Base-by-base conservation (phyloP, 2,113 vertebrate genomes). In the Oncorhynchus keta region DNA sequence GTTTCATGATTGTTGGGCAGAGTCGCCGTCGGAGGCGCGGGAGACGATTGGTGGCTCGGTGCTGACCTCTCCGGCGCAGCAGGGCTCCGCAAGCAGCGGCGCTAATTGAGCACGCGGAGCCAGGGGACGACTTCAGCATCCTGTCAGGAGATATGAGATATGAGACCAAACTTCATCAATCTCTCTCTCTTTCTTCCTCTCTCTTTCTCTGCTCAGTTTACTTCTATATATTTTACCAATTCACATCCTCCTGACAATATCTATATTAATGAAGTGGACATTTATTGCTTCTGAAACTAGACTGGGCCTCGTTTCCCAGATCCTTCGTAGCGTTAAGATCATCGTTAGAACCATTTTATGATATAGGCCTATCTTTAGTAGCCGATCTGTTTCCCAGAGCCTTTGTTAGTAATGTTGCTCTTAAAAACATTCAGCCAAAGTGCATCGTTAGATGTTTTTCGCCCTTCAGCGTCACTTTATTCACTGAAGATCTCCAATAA, bases 21-120 rank as follows among this genome's bases (percentile, higher is more conserved):
- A 84, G 86, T 77, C 87, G 85, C 92, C 77, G 88, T 90, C 83
- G 90, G 90, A 86, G 92, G 87, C 82, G 83, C 83, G 81, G 85
- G 78, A 84, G 84, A 77, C 78, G 81, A 73, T 85, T 80, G 85
- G 81, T 57, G 83, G 77, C 79, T 77, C 48, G 24, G 83, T 78
- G 85, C 79, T 76, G 83, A 85, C 73, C 85, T 72, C 83, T 79
- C 73, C 70, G 73, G 51, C 86, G 62, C 89, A 87, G 89, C 80
- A 78, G 87, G 89, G 76, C 79, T 74, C 78, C 80, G 24, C 74
- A 73, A 81, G 82, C 79, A 89, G 81, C 75, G 81, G 61, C 72
- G 81, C 82, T 88, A 87, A 89, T 86, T 90, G 86, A 86, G 84
- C 79, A 85, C 84, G 78, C 89, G 68, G 79, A 81, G 84, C 65